Percentiles rank a stretch among this genome's conserved stretches.
Evolutionary conservation across 37 sponge, comb jelly and placozoan species (phyloP).

Genomic region (Chondrilla cf. caribensis): DNA sequence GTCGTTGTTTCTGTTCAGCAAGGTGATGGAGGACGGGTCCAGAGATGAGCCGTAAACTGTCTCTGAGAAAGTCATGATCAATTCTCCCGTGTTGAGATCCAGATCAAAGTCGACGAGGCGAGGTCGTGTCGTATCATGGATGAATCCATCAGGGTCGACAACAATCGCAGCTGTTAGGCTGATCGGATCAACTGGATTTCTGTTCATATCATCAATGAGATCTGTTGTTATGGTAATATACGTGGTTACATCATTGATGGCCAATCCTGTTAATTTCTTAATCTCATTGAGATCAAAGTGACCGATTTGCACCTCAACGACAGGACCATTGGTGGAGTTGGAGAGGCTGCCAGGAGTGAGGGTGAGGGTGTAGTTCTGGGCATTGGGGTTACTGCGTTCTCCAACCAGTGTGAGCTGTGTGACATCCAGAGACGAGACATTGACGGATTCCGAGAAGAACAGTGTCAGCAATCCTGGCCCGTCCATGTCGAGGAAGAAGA

Average conservation of each 20-base stretch:
- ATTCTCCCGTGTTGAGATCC: conserved; percentile 63
- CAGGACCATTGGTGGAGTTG: conserved; percentile 65
- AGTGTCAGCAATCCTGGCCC: conserved; percentile 68
- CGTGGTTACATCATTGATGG: conserved; percentile 26
- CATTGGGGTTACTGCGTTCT: background rate
- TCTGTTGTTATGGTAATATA: conserved; percentile 58
- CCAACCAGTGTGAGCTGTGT: conserved; percentile 62
- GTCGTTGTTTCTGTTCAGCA: conserved; percentile 49
- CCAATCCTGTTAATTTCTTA: conserved; percentile 55
- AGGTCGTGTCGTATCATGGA: conserved; percentile 60
- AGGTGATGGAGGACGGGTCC: conserved; percentile 23
- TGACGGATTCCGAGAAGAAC: conserved; percentile 77
- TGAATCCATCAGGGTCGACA: conserved; percentile 15
- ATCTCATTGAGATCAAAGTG: conserved; percentile 62
- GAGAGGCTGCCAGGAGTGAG: conserved; percentile 42
- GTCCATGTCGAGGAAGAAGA: conserved; percentile 68
- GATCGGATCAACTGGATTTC: conserved; percentile 47
- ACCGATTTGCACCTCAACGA: conserved; percentile 34
- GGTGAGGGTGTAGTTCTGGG: conserved; percentile 17
- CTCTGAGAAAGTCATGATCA: conserved; percentile 76
- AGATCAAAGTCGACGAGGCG: conserved; percentile 53
- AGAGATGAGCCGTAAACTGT: conserved; percentile 55
- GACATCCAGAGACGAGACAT: conserved; percentile 56
- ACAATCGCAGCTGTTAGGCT: background rate
- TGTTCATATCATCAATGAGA: conserved; percentile 76